A percentile compares a stretch with the other conserved stretches of the same genome.
Conservation (phyloP, 2,888 invertebrate species). For the Hyppa rectilinea region DNA sequence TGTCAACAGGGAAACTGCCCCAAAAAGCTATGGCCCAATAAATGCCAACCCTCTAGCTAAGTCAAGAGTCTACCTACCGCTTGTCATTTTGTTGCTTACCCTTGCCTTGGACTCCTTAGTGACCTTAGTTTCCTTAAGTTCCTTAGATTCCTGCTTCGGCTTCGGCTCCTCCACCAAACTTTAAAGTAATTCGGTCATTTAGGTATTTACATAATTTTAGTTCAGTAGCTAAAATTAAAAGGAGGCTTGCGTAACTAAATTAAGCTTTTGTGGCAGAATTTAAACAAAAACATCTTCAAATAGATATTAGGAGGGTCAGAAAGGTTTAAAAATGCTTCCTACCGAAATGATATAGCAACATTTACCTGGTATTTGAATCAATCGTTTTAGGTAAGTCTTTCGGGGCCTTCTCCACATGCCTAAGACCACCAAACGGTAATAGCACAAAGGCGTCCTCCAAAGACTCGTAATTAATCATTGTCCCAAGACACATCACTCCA, state of each 20-base stretch:
- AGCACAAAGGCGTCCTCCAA: conserved; percentile 92
- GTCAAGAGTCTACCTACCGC: no score
- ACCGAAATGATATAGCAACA: neutral
- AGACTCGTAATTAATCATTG: conserved; percentile 90
- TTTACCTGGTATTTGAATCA: conserved; percentile 61
- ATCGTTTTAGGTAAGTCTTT: neutral
- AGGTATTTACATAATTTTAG: neutral
- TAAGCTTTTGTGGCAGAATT: neutral
- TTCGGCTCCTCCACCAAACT: conserved; percentile 27
- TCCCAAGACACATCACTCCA: conserved; percentile 91
- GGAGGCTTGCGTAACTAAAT: neutral
- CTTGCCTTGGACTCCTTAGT: conserved; percentile 59
- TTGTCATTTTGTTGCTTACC: conserved; percentile 62
- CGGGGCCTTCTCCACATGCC: conserved; percentile 64
- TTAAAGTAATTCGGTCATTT: neutral
- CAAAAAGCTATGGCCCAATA: no score
- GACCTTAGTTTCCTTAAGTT: neutral
- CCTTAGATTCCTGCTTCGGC: neutral
- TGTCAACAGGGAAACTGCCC: neutral
- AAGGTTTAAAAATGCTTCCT: neutral
- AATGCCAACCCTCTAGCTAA: no score
- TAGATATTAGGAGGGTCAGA: neutral
- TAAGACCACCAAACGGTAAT: conserved; percentile 89
- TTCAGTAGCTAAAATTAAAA: neutral
- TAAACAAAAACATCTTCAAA: neutral